Evolutionary conservation across 2,888 invertebrate species (phyloP).

Genomic region (Cancer borealis): DNA sequence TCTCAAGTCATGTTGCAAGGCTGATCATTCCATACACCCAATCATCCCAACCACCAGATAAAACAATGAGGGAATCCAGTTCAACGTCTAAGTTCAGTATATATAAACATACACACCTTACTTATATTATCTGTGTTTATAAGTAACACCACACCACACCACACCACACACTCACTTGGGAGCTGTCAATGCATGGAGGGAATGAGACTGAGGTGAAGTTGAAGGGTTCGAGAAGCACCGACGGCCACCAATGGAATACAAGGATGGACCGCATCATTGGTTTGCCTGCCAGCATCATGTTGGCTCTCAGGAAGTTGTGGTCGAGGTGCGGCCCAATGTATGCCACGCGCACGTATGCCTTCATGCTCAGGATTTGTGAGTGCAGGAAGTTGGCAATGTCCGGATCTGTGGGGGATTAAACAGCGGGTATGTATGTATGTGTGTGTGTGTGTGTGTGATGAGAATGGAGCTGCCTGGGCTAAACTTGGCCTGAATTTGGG

Average conservation of each 20-base stretch:
- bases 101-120: not conserved
- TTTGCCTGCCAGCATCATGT: conserved; percentile 42
- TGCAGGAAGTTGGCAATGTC: conserved; percentile 63
- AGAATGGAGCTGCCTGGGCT: not conserved
- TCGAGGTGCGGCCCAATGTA: conserved; percentile 74
- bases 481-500: too few species aligned
- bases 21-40: too few species aligned
- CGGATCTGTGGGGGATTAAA: conserved; percentile 41
- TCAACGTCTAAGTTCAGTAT: not conserved
- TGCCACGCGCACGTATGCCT: conserved; percentile 68
- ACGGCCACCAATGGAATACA: conserved; percentile 75
- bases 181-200: conserved; percentile 73
- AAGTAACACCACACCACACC: not conserved
- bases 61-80: too few species aligned
- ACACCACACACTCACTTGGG: conserved; percentile 52
- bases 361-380: conserved; percentile 69
- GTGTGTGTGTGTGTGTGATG: not conserved
- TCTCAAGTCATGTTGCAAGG: too few species aligned
- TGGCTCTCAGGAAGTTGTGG: conserved; percentile 64
- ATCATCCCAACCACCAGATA: too few species aligned
- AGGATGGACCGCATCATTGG: conserved; percentile 57
- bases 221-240: conserved; percentile 70
- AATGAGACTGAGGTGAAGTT: conserved; percentile 73
- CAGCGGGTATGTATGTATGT: too few species aligned
- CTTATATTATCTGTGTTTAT: too few species aligned